phyloP scores from a whole-genome alignment of 2,888 invertebrate species.

The Ligdia adustata region DNA sequence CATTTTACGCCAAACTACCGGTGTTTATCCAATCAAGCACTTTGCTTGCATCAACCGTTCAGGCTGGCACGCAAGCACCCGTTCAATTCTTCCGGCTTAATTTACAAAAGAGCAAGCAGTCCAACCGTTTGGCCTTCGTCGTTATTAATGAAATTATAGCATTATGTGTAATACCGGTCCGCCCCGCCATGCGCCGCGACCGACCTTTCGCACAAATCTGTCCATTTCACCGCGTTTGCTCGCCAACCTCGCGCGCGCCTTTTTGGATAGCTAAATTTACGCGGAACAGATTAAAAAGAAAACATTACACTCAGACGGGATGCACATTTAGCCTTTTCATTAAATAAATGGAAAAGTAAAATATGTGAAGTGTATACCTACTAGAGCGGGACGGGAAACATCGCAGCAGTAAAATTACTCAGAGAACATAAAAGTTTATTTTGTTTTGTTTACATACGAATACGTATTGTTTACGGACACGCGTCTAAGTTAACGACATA shows the following conservation, averaged over 20 bases:
- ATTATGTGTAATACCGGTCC: constrained; percentile 33
- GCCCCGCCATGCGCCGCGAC: constrained; percentile 57
- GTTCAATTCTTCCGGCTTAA: constrained; percentile 32
- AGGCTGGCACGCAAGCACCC: constrained; percentile 14
- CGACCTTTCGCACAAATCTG: constrained; percentile 61
- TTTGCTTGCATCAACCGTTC: constrained; percentile 5
- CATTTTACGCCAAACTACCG: background rate
- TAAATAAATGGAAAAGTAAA: too few relatives aligned
- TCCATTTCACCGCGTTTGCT: constrained; percentile 71
- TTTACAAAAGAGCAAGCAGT: constrained; percentile 30
- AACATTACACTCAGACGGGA: too few relatives aligned
- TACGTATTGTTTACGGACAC: too few relatives aligned
- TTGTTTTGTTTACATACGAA: too few relatives aligned
- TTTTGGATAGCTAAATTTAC: constrained; percentile 16
- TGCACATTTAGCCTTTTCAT: too few relatives aligned
- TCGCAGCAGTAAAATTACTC: too few relatives aligned
- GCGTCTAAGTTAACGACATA: too few relatives aligned
- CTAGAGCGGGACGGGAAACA: too few relatives aligned
- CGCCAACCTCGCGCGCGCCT: constrained; percentile 52
- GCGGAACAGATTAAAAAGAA: constrained; percentile 29
- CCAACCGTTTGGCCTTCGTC: constrained; percentile 28
- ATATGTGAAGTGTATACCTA: too few relatives aligned
- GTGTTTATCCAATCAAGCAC: constrained; percentile 5
- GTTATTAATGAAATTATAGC: constrained; percentile 30
- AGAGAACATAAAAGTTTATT: too few relatives aligned